Percentiles rank a stretch among this genome's conserved stretches.
phyloP scores from a whole-genome alignment of 2,113 vertebrate species.

The Myotis lucifugus region DNA sequence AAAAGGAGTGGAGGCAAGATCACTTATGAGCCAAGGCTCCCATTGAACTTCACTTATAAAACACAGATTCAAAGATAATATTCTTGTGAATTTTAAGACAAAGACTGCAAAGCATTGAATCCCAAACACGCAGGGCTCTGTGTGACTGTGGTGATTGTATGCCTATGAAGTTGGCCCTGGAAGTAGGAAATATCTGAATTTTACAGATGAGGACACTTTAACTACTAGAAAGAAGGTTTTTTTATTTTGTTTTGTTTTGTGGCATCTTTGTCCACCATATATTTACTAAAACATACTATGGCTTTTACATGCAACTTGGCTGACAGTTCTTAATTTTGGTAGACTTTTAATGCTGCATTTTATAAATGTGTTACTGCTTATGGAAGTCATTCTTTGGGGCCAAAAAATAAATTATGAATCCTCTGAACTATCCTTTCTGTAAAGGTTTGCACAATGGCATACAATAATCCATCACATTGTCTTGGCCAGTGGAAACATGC shows the following conservation, averaged over 20 bases:
- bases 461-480: constrained; percentile 3
- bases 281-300: not conserved
- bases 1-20: not conserved
- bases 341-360: not conserved
- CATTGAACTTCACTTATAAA: not conserved
- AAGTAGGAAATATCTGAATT: not conserved
- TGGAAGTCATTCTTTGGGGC: not conserved
- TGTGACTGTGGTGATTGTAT: not conserved
- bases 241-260: not conserved
- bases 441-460: not conserved
- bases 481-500: constrained; percentile 11
- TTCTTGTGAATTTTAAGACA: not conserved
- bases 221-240: not conserved
- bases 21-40: not conserved
- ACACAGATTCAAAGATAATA: not conserved
- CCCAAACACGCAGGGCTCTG: not conserved
- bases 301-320: not conserved
- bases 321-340: not conserved
- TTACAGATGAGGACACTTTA: not conserved
- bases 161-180: not conserved
- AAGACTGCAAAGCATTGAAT: not conserved
- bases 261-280: not conserved
- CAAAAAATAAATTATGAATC: constrained; percentile 11
- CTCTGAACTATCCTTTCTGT: not conserved
- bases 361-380: not conserved